These are phyloP conservation scores for Polyommatus icarus DNA, from an alignment of 2,888 invertebrate species.

Conservation along the genomic window DNA sequence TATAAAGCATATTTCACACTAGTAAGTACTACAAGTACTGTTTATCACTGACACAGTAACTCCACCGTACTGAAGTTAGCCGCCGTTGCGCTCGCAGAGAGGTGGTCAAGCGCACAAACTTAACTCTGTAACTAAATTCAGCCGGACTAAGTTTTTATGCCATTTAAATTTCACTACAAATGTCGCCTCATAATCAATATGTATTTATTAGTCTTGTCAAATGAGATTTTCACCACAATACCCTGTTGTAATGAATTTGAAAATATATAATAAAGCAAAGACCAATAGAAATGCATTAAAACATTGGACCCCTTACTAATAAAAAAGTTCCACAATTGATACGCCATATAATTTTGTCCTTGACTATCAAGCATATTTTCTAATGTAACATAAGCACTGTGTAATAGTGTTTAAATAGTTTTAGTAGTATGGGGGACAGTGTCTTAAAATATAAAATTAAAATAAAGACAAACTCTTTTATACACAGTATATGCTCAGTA, in stretches of 20 bases:
- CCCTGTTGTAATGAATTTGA: slow-evolving; percentile 41
- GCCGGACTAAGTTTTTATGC: neutral
- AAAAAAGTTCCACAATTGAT: neutral
- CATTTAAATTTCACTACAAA: neutral
- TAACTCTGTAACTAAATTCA: slow-evolving; percentile 7
- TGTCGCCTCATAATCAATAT: slow-evolving; percentile 1
- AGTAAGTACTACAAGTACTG: slow-evolving; percentile 42
- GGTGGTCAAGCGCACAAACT: neutral
- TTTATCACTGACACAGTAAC: slow-evolving; percentile 20
- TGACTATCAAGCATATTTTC: neutral
- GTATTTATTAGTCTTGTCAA: slow-evolving; percentile 19
- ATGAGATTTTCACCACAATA: slow-evolving; percentile 38
- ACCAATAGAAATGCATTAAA: neutral
- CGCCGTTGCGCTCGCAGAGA: neutral
- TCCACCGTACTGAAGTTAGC: slow-evolving; percentile 1
- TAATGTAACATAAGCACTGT: neutral
- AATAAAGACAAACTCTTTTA: neutral
- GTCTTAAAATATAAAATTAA: neutral
- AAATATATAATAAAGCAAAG: neutral
- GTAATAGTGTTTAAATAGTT: neutral
- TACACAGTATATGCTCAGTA: neutral
- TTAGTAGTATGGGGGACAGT: neutral
- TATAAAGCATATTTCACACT: slow-evolving; percentile 51
- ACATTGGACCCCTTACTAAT: neutral
- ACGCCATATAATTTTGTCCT: neutral